These are phyloP conservation scores for Paraescarpia echinospica DNA, from an alignment of 1,140 invertebrate genomes.

Conservation along the genomic window DNA sequence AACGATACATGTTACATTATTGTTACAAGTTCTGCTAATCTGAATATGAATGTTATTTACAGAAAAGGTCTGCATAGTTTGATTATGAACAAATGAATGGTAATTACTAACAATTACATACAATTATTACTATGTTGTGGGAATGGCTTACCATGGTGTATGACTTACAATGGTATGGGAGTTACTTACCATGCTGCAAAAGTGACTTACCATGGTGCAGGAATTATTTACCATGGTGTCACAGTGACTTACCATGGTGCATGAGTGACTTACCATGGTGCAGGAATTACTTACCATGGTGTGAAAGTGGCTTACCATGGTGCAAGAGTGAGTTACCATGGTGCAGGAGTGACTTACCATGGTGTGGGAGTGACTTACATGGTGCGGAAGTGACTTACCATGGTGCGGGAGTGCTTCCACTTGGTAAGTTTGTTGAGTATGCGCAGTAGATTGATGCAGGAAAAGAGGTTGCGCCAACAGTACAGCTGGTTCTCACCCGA, in stretches of 20 bases:
- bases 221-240: slow-evolving; percentile 94
- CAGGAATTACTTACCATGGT: neutral
- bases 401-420: slow-evolving; percentile 98
- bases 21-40: too few species aligned
- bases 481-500: slow-evolving; percentile 83
- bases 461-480: slow-evolving; percentile 98
- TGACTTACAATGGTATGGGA: neutral
- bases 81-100: too few species aligned
- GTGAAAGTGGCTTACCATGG: neutral
- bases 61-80: too few species aligned
- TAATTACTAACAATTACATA: too few species aligned
- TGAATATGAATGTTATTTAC: too few species aligned
- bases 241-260: too few species aligned
- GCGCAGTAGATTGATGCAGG: slow-evolving; percentile 94
- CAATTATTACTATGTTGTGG: slow-evolving; percentile 65
- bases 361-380: slow-evolving; percentile 75
- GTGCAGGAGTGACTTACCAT: neutral
- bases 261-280: neutral
- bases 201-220: slow-evolving; percentile 81
- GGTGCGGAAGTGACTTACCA: slow-evolving; percentile 72
- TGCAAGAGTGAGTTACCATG: neutral
- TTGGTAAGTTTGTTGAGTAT: slow-evolving; percentile 99
- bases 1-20: neutral
- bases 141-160: neutral
- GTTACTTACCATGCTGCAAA: slow-evolving; percentile 76